A percentile compares a stretch with the other conserved stretches of the same genome.
Conservation (phyloP, 2,113 vertebrate genomes). For the Nerophis lumbriciformis region DNA sequence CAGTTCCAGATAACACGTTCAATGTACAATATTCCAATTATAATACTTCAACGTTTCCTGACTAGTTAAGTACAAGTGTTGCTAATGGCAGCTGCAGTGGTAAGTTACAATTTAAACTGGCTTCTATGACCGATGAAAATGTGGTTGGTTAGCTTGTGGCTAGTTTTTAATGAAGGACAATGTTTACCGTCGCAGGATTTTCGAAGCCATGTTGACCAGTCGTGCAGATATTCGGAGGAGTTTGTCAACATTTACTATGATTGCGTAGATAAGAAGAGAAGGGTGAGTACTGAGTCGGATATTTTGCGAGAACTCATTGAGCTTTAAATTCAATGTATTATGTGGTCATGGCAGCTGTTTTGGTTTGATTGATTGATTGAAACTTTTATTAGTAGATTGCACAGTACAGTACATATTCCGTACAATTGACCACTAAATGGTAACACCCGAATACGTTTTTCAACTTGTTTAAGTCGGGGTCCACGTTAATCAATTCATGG, state of each 20-base stretch:
- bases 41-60: neutral
- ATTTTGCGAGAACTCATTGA: too few relatives aligned
- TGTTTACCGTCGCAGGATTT: slow-evolving; percentile 76
- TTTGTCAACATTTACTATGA: slow-evolving; percentile 97
- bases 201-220: slow-evolving; percentile 88
- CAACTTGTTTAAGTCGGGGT: too few relatives aligned
- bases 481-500: too few relatives aligned
- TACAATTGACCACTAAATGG: too few relatives aligned
- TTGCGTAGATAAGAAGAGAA: slow-evolving; percentile 94
- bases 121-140: too few relatives aligned
- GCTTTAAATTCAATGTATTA: too few relatives aligned
- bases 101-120: slow-evolving; percentile 11
- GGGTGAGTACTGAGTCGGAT: slow-evolving; percentile 63
- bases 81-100: slow-evolving; percentile 47
- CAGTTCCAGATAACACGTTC: fast-evolving
- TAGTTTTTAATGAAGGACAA: neutral
- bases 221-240: slow-evolving; percentile 92
- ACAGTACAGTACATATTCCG: too few relatives aligned
- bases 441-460: too few relatives aligned
- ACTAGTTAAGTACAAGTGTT: fast-evolving
- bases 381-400: too few relatives aligned
- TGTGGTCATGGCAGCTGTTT: too few relatives aligned
- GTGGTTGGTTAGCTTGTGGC: neutral
- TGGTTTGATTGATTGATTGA: too few relatives aligned
- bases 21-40: neutral